A percentile compares a stretch with the other conserved stretches of the same genome.
These are phyloP conservation scores for Drosophila ustulata DNA, from an alignment of 2,888 invertebrate species.

Conservation along the genomic window DNA sequence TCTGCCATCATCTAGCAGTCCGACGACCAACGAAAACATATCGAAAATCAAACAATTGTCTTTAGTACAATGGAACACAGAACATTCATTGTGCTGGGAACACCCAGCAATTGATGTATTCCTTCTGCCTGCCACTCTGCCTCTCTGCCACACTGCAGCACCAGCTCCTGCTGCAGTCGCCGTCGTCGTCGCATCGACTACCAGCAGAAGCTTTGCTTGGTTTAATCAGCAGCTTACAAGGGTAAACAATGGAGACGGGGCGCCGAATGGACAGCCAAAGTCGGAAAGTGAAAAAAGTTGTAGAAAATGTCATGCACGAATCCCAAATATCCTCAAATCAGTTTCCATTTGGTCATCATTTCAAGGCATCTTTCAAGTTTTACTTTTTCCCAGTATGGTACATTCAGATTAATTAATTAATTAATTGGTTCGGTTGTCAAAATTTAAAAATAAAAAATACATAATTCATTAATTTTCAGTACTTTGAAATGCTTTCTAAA, in stretches of 20 bases:
- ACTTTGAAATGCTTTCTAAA: no score
- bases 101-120: conserved; percentile 67
- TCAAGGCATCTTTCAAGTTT: neutral
- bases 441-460: no score
- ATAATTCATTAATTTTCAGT: no score
- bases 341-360: neutral
- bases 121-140: conserved; percentile 14
- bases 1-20: conserved; percentile 24
- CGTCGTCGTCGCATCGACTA: neutral
- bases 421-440: no score
- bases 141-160: neutral
- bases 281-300: conserved; percentile 51
- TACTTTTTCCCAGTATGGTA: no score
- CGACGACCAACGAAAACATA: conserved; percentile 58
- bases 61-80: conserved; percentile 67
- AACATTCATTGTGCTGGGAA: conserved; percentile 59
- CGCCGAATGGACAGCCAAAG: conserved; percentile 39
- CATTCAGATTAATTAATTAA: no score
- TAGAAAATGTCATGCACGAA: conserved; percentile 32
- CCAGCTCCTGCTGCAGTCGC: conserved; percentile 1
- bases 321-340: conserved; percentile 37
- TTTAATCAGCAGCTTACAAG: conserved; percentile 80
- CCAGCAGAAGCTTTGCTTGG: conserved; percentile 54
- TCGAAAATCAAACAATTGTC: conserved; percentile 80
- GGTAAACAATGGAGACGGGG: conserved; percentile 64